Evolutionary conservation across 1,140 invertebrate species (phyloP).

Genomic region (Drosophila ohnishii): DNA sequence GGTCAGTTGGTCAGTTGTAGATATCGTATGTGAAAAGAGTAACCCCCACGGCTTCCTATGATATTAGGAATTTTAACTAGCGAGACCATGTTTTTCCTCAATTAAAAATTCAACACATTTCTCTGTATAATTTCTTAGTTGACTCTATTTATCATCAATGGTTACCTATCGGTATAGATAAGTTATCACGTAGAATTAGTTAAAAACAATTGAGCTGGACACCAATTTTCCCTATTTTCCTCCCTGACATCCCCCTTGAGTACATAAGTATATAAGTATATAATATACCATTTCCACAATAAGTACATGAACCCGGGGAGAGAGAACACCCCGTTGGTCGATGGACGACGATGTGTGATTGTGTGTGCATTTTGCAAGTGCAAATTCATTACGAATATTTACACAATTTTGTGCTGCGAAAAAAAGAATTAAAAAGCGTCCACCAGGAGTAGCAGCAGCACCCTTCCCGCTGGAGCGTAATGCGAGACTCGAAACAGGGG

Average conservation of each 20-base stretch:
- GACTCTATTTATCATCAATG: background rate
- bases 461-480: slow-evolving; percentile 15
- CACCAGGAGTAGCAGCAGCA: slow-evolving; percentile 26
- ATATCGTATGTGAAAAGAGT: too few species aligned
- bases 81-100: background rate
- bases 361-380: slow-evolving; percentile 42
- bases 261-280: background rate
- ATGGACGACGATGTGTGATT: slow-evolving; percentile 12
- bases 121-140: background rate
- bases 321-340: slow-evolving; percentile 9
- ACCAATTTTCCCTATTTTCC: background rate
- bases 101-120: background rate
- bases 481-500: slow-evolving; percentile 40
- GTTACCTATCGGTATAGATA: background rate
- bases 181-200: slow-evolving; percentile 1
- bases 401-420: slow-evolving; percentile 56
- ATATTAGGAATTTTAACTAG: background rate
- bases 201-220: background rate
- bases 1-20: background rate
- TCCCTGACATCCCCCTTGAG: slow-evolving; percentile 9
- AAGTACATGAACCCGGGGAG: background rate
- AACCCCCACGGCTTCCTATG: too few species aligned
- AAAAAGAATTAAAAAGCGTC: slow-evolving; percentile 52
- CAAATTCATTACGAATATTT: slow-evolving; percentile 74
- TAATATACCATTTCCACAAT: background rate